Percentiles rank a stretch among this genome's conserved stretches.
These are phyloP conservation scores for Mobula birostris DNA, from an alignment of 2,113 vertebrate species.

Conservation along the genomic window DNA sequence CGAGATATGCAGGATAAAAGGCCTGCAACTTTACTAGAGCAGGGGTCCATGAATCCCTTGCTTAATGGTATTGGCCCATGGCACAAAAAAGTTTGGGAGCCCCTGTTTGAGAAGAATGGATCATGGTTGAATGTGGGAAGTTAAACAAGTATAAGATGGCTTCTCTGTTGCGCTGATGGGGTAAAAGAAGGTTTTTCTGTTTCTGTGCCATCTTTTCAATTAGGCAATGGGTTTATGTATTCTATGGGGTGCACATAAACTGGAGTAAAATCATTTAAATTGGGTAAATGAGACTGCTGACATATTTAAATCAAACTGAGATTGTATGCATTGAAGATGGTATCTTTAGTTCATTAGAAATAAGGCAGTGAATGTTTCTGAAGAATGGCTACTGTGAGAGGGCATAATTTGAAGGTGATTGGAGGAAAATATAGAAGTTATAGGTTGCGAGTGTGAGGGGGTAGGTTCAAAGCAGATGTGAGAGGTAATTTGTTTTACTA, in stretches of 20 bases:
- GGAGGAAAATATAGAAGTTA: too few species aligned
- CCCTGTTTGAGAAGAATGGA: neutral
- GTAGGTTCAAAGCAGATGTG: too few species aligned
- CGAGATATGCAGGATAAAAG: neutral
- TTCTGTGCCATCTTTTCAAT: neutral
- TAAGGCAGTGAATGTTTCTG: neutral
- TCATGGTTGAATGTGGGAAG: neutral
- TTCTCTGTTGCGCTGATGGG: neutral
- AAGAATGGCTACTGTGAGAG: neutral
- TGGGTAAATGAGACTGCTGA: neutral
- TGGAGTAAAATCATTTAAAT: neutral
- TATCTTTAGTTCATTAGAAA: neutral
- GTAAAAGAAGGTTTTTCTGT: neutral
- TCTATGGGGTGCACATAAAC: neutral
- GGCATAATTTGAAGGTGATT: too few species aligned
- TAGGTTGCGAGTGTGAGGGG: too few species aligned
- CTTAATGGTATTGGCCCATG: too few species aligned
- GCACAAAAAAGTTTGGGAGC: too few species aligned
- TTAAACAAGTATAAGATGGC: neutral
- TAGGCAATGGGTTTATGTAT: neutral
- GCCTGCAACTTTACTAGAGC: neutral
- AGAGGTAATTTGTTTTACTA: too few species aligned
- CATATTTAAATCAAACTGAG: neutral
- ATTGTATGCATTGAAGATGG: neutral
- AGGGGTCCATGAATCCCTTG: too few species aligned